These are phyloP conservation scores for Forficula auricularia DNA, from an alignment of 1,140 invertebrate species.

Conservation along the genomic window DNA sequence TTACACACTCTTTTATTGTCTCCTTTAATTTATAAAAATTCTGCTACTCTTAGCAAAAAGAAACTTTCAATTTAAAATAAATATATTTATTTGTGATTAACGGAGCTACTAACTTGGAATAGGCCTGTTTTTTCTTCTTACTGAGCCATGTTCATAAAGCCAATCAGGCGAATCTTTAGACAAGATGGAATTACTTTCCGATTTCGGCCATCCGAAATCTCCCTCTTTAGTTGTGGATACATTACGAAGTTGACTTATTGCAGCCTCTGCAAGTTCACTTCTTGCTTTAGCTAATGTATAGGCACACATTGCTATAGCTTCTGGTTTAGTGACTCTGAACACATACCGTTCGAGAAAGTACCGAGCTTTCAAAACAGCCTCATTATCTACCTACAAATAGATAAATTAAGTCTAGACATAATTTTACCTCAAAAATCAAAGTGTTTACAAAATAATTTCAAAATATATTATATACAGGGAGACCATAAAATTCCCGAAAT, in stretches of 20 bases:
- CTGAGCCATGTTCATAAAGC: slow-evolving; percentile 28
- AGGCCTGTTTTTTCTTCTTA: slow-evolving; percentile 1
- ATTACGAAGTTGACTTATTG: slow-evolving; percentile 33
- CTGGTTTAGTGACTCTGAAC: slow-evolving; percentile 31
- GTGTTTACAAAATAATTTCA: too few relatives aligned
- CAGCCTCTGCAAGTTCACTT: slow-evolving; percentile 33
- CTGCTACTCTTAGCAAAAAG: too few relatives aligned
- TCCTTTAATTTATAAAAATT: too few relatives aligned
- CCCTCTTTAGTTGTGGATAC: slow-evolving; percentile 42
- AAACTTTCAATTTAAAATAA: background rate
- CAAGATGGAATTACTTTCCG: background rate
- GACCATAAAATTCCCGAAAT: too few relatives aligned
- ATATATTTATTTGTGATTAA: background rate
- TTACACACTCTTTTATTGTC: too few relatives aligned
- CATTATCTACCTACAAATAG: slow-evolving; percentile 28
- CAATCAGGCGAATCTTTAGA: slow-evolving; percentile 24
- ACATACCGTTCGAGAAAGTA: slow-evolving; percentile 35
- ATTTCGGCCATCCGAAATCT: slow-evolving; percentile 39
- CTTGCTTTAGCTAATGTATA: slow-evolving; percentile 34
- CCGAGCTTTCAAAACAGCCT: slow-evolving; percentile 29
- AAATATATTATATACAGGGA: too few relatives aligned
- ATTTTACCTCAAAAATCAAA: too few relatives aligned
- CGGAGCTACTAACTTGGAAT: slow-evolving; percentile 4
- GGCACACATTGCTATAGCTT: slow-evolving; percentile 34
- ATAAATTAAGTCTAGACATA: slow-evolving; percentile 7